Percentiles rank a stretch among this genome's conserved stretches.
Evolutionary conservation across 2,113 vertebrate species (phyloP).

Genomic region (Muntiacus muntjak): DNA sequence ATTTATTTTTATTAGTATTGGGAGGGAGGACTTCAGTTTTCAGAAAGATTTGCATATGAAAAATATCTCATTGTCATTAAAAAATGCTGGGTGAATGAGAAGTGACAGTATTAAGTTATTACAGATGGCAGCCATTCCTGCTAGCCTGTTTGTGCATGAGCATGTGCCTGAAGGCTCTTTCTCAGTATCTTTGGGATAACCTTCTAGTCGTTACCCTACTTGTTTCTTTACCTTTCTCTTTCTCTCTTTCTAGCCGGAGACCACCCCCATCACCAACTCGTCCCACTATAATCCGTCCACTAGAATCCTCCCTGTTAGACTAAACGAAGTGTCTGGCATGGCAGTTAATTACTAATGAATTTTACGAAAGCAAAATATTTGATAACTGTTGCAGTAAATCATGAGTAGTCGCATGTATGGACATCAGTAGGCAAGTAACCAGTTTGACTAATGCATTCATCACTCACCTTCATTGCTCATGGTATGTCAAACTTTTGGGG

Average conservation of each 20-base stretch:
- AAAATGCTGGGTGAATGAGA: background rate
- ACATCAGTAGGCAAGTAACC: conserved; percentile 83
- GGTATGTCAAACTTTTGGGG: conserved; percentile 66
- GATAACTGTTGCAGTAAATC: conserved; percentile 76
- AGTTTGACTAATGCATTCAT: conserved; percentile 70
- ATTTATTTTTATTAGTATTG: background rate
- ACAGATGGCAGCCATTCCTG: background rate
- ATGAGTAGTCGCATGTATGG: conserved; percentile 80
- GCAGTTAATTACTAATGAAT: conserved; percentile 78
- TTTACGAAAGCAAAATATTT: conserved; percentile 67
- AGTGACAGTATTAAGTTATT: background rate
- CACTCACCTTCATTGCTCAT: conserved; percentile 68
- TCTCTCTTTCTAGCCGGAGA: conserved; percentile 84
- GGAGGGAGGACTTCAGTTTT: background rate
- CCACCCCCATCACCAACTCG: conserved; percentile 86
- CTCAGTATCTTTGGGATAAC: background rate
- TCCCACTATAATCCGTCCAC: conserved; percentile 83
- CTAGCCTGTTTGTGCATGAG: conserved; percentile 49
- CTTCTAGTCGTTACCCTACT: conserved; percentile 45
- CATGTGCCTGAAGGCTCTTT: background rate
- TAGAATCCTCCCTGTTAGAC: conserved; percentile 85
- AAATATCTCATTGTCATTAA: background rate
- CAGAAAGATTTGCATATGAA: background rate
- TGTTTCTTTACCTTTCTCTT: conserved; percentile 73
- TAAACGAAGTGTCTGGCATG: conserved; percentile 80